Conservation (phyloP, 2,888 invertebrate genomes). For the Lottia gigantea region DNA sequence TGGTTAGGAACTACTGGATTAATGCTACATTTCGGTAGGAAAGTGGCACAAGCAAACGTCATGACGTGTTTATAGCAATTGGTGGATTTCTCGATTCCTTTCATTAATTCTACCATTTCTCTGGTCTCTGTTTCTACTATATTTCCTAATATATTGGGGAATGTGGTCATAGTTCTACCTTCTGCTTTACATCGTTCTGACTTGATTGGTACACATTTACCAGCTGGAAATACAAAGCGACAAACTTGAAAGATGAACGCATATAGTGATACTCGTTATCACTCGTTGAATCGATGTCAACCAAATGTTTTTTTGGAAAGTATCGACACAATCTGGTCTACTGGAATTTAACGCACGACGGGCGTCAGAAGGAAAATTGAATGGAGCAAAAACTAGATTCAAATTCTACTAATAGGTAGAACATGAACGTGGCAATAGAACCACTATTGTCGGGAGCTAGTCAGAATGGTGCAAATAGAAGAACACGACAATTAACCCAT, state of each 20-base stretch:
- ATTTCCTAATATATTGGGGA: conserved; percentile 45
- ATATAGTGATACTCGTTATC: no score
- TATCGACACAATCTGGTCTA: no score
- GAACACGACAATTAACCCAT: no score
- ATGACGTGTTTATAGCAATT: conserved; percentile 48
- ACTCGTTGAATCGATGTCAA: no score
- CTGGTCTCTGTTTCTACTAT: conserved; percentile 35
- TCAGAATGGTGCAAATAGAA: no score
- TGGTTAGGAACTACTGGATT: conserved; percentile 36
- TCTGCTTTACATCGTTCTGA: conserved; percentile 33
- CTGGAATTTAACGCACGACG: no score
- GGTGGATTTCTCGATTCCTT: conserved; percentile 42
- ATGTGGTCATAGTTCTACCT: conserved; percentile 43
- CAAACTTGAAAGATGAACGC: background rate
- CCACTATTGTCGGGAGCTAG: no score
- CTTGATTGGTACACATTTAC: conserved; percentile 33
- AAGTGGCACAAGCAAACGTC: conserved; percentile 48
- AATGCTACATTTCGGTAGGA: conserved; percentile 50
- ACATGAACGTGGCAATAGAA: no score
- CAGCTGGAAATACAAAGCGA: conserved; percentile 31
- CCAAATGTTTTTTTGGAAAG: no score
- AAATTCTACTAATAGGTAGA: no score
- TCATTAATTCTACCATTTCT: conserved; percentile 32
- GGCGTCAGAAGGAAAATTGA: no score
- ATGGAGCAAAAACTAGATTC: no score